Evolutionary conservation across 1,140 invertebrate species (phyloP).

Genomic region (Bombus superbus): DNA sequence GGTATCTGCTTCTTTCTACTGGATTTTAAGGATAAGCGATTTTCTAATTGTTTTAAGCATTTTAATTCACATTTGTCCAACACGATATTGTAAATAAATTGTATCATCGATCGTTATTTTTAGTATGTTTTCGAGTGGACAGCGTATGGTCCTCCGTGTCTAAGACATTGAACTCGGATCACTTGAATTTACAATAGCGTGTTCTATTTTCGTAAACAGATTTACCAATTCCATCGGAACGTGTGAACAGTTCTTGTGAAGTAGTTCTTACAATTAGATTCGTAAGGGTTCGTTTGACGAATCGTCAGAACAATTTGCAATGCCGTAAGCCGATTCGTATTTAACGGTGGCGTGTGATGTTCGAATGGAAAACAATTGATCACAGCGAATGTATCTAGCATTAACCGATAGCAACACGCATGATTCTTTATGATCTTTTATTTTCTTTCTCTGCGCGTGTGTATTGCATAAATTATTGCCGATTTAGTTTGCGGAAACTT

Average conservation of each 20-base stretch:
- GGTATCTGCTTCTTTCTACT: rapidly evolving
- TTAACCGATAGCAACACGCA: not conserved
- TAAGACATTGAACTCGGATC: not conserved
- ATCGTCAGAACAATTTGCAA: not conserved
- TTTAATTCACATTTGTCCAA: not conserved
- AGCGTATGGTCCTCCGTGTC: not conserved
- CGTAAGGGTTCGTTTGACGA: not conserved
- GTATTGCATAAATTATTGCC: not conserved
- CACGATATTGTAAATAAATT: constrained; percentile 5
- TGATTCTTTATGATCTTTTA: not conserved
- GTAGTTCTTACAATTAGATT: not conserved
- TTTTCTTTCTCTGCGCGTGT: not conserved
- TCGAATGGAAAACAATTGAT: not conserved
- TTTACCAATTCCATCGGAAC: not conserved
- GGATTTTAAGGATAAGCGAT: not conserved
- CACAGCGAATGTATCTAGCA: not conserved
- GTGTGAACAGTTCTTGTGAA: no score
- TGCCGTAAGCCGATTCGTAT: not conserved
- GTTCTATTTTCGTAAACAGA: constrained; percentile 25
- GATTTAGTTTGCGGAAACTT: not conserved
- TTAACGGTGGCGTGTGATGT: not conserved
- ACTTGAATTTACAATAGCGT: not conserved
- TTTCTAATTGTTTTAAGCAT: constrained; percentile 15
- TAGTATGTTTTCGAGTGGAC: not conserved
- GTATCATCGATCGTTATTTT: not conserved